Percentiles rank a stretch among this genome's conserved stretches.
phyloP scores from a whole-genome alignment of 2,888 invertebrate genomes.

The Quadroppia sp. region DNA sequence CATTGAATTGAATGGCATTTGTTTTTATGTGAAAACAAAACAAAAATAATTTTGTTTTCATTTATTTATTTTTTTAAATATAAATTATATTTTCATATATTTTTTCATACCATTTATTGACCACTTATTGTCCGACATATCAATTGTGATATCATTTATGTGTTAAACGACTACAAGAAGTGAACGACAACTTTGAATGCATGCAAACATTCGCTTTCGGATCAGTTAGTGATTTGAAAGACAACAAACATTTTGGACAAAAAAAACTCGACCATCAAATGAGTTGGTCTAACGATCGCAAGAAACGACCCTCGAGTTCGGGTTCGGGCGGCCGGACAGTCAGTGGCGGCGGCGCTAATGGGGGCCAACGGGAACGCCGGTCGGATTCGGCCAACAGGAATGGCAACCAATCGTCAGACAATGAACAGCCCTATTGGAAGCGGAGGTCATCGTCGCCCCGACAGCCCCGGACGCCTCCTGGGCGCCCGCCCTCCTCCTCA shows the following conservation, averaged over 20 bases:
- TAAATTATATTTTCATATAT: too few species aligned
- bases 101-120: too few species aligned
- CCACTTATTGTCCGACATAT: too few species aligned
- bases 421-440: background rate
- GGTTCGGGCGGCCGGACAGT: background rate
- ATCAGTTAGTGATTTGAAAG: too few species aligned
- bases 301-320: constrained; percentile 2
- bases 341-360: background rate
- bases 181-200: too few species aligned
- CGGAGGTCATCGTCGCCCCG: background rate
- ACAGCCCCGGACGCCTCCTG: background rate
- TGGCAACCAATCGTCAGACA: background rate
- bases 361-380: background rate
- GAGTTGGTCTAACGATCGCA: background rate
- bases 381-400: background rate
- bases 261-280: too few species aligned
- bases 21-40: background rate
- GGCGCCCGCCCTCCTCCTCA: background rate
- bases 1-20: background rate
- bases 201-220: too few species aligned
- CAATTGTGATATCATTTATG: too few species aligned
- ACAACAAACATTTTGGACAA: too few species aligned
- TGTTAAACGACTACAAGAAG: too few species aligned
- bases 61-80: too few species aligned
- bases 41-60: too few species aligned